Evolutionary conservation across 2,113 vertebrate species (phyloP).

Genomic region (Python bivittatus): DNA sequence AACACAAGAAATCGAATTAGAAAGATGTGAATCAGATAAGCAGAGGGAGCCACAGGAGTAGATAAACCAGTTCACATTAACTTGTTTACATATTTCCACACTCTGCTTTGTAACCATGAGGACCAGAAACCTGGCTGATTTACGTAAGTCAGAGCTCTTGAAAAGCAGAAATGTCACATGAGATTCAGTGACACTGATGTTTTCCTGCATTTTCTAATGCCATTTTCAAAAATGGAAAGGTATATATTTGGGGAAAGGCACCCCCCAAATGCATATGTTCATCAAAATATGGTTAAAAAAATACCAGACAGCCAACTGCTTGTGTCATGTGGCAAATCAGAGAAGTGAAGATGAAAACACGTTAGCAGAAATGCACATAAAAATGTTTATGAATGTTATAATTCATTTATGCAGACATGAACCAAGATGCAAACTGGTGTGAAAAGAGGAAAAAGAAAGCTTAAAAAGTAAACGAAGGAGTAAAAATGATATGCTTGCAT

Average conservation of each 20-base stretch:
- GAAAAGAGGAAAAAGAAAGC: too few species aligned
- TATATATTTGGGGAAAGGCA: neutral
- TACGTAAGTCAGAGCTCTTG: neutral
- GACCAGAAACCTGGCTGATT: neutral
- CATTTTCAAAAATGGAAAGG: neutral
- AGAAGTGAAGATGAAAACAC: too few species aligned
- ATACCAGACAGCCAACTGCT: neutral
- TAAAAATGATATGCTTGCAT: too few species aligned
- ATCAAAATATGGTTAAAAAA: neutral
- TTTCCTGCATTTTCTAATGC: neutral
- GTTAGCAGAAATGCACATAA: too few species aligned
- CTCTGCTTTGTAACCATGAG: neutral
- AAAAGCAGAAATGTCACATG: neutral
- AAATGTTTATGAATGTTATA: too few species aligned
- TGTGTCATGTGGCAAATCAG: neutral
- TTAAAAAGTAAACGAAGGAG: too few species aligned
- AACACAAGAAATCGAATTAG: fast-evolving
- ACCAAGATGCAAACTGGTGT: too few species aligned
- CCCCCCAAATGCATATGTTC: neutral
- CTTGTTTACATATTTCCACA: neutral
- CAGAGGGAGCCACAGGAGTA: neutral
- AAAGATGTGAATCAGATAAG: neutral
- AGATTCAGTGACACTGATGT: neutral
- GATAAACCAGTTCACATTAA: neutral
- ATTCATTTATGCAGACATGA: too few species aligned